A percentile compares a stretch with the other conserved stretches of the same genome.
phyloP scores from a whole-genome alignment of 2,888 invertebrate genomes.

The Ectemnius cavifrons region DNA sequence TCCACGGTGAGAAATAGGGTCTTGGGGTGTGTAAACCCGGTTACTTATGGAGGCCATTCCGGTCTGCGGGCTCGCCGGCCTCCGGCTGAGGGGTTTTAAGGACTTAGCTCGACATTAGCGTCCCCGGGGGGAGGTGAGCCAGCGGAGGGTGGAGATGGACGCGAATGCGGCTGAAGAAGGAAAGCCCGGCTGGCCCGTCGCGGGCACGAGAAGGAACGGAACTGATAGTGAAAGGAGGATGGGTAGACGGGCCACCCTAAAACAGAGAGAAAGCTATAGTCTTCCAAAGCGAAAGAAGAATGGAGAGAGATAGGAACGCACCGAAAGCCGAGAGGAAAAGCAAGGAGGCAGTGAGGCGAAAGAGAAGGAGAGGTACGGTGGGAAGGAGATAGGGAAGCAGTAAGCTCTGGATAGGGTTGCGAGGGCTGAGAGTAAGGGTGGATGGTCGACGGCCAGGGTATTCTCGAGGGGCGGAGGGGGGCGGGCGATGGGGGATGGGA shows the following conservation, averaged over 20 bases:
- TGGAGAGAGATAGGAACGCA: slow-evolving; percentile 1
- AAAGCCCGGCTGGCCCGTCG: slow-evolving; percentile 45
- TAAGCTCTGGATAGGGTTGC: slow-evolving; percentile 68
- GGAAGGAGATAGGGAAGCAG: slow-evolving; percentile 56
- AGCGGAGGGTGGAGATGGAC: slow-evolving; percentile 54
- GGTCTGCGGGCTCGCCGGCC: slow-evolving; percentile 72
- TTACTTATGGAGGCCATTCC: slow-evolving; percentile 78
- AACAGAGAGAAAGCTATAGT: too few species aligned
- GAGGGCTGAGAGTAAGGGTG: slow-evolving; percentile 69
- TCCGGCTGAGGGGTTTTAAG: slow-evolving; percentile 75
- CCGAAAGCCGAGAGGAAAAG: background rate
- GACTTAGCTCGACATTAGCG: slow-evolving; percentile 77
- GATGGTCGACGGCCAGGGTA: slow-evolving; percentile 58
- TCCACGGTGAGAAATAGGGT: slow-evolving; percentile 76
- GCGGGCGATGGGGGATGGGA: slow-evolving; percentile 20
- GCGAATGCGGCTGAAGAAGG: slow-evolving; percentile 51
- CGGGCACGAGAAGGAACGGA: background rate
- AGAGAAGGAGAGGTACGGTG: slow-evolving; percentile 29
- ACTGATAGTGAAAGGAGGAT: slow-evolving; percentile 28
- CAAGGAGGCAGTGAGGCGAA: slow-evolving; percentile 3
- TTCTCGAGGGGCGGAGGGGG: slow-evolving; percentile 49
- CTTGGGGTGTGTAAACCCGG: slow-evolving; percentile 77
- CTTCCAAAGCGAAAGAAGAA: too few species aligned
- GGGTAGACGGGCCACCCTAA: too few species aligned
- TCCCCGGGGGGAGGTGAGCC: slow-evolving; percentile 66